Evolutionary conservation across 2,888 invertebrate genomes (phyloP).

Genomic region (Caenorhabditis angaria): DNA sequence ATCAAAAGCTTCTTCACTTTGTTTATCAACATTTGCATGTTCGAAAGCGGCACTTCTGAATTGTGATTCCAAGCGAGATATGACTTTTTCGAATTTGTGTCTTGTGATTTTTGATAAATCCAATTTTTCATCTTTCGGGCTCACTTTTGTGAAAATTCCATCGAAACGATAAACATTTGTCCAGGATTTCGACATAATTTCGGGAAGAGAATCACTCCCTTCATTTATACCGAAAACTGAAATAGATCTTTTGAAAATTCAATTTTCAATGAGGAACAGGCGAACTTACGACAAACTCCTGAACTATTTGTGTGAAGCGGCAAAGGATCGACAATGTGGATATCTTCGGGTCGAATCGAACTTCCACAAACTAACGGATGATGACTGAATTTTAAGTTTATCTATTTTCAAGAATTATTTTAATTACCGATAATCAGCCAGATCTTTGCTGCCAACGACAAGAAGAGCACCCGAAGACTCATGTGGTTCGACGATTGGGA

Average conservation of each 20-base stretch:
- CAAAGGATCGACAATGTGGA: conserved; percentile 57
- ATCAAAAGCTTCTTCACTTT: conserved; percentile 88
- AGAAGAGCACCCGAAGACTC: conserved; percentile 56
- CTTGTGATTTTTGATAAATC: conserved; percentile 77
- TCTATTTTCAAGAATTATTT: background rate
- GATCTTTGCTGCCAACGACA: conserved; percentile 57
- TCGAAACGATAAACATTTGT: conserved; percentile 59
- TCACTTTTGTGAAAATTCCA: conserved; percentile 59
- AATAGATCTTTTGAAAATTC: conserved; percentile 15
- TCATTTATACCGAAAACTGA: conserved; percentile 66
- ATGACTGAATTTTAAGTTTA: conserved; percentile 21
- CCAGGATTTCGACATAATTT: conserved; percentile 59
- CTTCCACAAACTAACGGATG: conserved; percentile 66
- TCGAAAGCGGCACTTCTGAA: conserved; percentile 62
- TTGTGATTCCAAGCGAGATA: conserved; percentile 75
- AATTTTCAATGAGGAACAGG: too few relatives aligned
- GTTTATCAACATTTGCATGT: conserved; percentile 80
- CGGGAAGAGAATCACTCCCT: conserved; percentile 58
- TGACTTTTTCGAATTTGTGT: conserved; percentile 80
- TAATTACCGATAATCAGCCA: conserved; percentile 62
- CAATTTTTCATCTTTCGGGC: conserved; percentile 41
- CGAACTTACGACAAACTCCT: conserved; percentile 64
- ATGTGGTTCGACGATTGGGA: conserved; percentile 66
- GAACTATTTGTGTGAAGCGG: conserved; percentile 60
- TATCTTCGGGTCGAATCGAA: conserved; percentile 59